These are phyloP conservation scores for Catostylus mosaicus DNA, from an alignment of 30 jellyfish, hydroid and myxozoan genomes.

Conservation along the genomic window DNA sequence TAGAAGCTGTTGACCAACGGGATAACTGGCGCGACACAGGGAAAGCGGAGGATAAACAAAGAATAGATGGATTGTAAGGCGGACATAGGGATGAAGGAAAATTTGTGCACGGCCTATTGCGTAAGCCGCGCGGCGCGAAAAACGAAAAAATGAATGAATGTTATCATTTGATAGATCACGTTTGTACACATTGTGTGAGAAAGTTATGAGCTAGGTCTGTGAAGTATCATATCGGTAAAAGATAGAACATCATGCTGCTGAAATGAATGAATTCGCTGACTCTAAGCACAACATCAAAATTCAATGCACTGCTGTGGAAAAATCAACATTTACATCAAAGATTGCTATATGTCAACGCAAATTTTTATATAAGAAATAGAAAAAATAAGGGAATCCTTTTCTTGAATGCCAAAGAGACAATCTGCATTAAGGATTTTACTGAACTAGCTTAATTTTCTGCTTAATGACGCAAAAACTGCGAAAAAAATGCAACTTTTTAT, in stretches of 20 bases:
- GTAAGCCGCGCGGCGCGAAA: conserved; percentile 5
- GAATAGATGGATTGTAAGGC: conserved; percentile 3
- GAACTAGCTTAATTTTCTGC: too few relatives aligned
- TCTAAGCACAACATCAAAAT: too few relatives aligned
- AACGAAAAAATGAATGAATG: not conserved
- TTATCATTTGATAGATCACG: not conserved
- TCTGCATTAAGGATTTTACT: too few relatives aligned
- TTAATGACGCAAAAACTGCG: too few relatives aligned
- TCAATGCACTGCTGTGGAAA: too few relatives aligned
- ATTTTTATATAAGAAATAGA: too few relatives aligned
- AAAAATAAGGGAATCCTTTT: too few relatives aligned
- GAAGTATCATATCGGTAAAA: not conserved
- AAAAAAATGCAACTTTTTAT: too few relatives aligned
- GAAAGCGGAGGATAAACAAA: not conserved
- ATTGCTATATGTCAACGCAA: too few relatives aligned
- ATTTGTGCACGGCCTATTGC: conserved; percentile 4
- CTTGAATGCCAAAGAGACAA: too few relatives aligned
- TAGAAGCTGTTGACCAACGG: conserved; percentile 21
- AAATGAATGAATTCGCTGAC: not conserved
- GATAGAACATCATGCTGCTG: not conserved
- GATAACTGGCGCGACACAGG: conserved; percentile 9
- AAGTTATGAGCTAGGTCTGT: not conserved
- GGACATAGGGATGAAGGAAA: conserved; percentile 4
- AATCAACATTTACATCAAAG: too few relatives aligned
- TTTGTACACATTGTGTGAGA: conserved; percentile 2